phyloP scores from a whole-genome alignment of 37 sponge, comb jelly and placozoan genomes.

The Axinella damicornis region DNA sequence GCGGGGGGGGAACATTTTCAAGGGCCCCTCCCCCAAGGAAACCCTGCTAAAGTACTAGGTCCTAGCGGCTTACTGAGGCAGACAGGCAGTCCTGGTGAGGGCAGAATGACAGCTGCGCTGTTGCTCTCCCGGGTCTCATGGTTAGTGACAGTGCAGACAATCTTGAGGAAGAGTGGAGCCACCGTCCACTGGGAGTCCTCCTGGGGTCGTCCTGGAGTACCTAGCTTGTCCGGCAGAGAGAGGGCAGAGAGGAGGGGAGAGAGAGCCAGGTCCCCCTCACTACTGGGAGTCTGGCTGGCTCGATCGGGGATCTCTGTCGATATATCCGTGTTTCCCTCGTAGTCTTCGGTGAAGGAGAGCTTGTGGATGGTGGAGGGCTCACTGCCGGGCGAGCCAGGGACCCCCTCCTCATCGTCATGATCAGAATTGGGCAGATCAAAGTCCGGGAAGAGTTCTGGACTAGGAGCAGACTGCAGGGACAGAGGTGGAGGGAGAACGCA shows the following conservation, averaged over 20 bases:
- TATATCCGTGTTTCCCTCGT: not conserved
- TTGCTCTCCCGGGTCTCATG: not conserved
- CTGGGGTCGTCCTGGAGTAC: not conserved
- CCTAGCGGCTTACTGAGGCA: not conserved
- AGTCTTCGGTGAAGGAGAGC: not conserved
- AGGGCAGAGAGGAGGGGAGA: conserved; percentile 17
- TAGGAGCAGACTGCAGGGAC: too few species aligned
- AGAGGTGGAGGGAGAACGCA: too few species aligned
- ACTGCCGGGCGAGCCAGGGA: not conserved
- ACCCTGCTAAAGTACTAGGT: not conserved
- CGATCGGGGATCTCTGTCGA: not conserved
- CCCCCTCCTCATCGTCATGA: not conserved
- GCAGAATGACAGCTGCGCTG: not conserved
- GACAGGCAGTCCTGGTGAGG: not conserved
- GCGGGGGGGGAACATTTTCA: too few species aligned
- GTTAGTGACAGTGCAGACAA: not conserved
- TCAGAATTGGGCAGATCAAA: not conserved
- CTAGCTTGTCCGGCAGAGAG: not conserved
- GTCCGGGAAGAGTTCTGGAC: too few species aligned
- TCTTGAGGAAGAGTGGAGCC: conserved; percentile 31
- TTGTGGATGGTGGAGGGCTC: conserved; percentile 4
- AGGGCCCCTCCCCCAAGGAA: too few species aligned
- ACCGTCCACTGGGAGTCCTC: too few species aligned
- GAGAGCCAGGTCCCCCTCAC: not conserved
- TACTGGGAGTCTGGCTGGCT: not conserved